Base-by-base conservation (phyloP, 2,888 invertebrate species). In the Unio pictorum region DNA sequence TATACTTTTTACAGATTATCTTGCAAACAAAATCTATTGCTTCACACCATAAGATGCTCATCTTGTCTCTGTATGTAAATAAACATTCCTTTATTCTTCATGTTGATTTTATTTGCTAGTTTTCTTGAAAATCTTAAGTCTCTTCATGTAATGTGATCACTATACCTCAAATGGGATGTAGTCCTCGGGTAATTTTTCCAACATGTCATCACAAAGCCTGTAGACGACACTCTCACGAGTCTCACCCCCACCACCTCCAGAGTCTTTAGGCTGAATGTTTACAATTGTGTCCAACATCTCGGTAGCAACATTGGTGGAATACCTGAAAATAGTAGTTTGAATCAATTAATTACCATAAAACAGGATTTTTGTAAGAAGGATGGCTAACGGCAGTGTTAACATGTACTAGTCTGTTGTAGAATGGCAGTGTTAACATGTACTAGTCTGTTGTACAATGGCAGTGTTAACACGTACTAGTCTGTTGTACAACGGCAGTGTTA, bases 211-310 rank as follows among this genome's bases (percentile, higher is more conserved):
- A 11, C 97, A 96, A 82, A 98, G 92, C 83, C 94, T 93, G 90
- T 96, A 97, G 6, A 98, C 98, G 61, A 97, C 94, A 81, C 94
- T 95, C 90, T 98, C 98, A 81, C 98, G 93, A 0, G 96, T 95
- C 91, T 98, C 98, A 0, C 97, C 97, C 0, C 96, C 96, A 73
- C 94, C 94, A 62, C 88, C 86, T 0, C 95, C 96, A 3, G 97
- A 95, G 91, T 98, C 97, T 88, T 98, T 98, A 0, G 98, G 98
- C 87, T 98, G 98, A n/a, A 98, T 98, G 88, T 94, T 97, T 60
- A 98, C 92, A 84, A 98, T 97, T 0, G 97, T 97, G 87, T 97
- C 96, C 84, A 98, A 92, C 87, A 98, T 97, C 79, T 93, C 95
- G 91, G 90, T 90, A 45, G 97, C 96, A 62, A 96, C 96, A 88